Evolutionary conservation across 1,140 invertebrate species (phyloP).

Genomic region (Temnothorax nylanderi): DNA sequence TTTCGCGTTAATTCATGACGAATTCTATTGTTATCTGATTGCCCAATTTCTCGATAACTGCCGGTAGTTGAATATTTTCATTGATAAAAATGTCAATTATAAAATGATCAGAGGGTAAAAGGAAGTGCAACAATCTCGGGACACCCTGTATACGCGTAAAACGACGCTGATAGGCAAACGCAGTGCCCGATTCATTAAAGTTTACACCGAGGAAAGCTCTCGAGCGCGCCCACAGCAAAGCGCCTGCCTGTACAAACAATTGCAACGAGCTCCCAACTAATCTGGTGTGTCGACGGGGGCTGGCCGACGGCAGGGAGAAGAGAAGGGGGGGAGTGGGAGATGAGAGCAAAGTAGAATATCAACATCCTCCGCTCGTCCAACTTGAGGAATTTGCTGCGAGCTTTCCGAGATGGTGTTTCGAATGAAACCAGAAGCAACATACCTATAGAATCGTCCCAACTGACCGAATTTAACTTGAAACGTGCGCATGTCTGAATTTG

Average conservation of each 20-base stretch:
- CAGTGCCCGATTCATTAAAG: slow-evolving; percentile 63
- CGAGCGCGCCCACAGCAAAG: slow-evolving; percentile 54
- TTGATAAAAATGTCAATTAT: neutral
- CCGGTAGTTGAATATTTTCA: neutral
- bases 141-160: slow-evolving; percentile 48
- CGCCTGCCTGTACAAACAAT: slow-evolving; percentile 67
- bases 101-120: neutral
- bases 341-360: slow-evolving; percentile 62
- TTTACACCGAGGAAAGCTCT: slow-evolving; percentile 65
- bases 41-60: neutral
- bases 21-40: neutral
- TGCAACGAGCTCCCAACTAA: slow-evolving; percentile 67
- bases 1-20: neutral
- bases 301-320: neutral
- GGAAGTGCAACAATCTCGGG: neutral
- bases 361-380: slow-evolving; percentile 61
- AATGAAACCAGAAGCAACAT: slow-evolving; percentile 32
- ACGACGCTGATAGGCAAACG: slow-evolving; percentile 58
- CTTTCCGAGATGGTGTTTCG: slow-evolving; percentile 54
- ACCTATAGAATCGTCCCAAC: slow-evolving; percentile 1
- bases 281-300: slow-evolving; percentile 60
- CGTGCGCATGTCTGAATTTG: neutral
- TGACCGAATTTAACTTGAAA: slow-evolving; percentile 37
- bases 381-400: slow-evolving; percentile 56
- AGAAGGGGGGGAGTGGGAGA: neutral